These are phyloP conservation scores for Tiliacea citrago DNA, from an alignment of 2,888 invertebrate genomes.

Conservation along the genomic window DNA sequence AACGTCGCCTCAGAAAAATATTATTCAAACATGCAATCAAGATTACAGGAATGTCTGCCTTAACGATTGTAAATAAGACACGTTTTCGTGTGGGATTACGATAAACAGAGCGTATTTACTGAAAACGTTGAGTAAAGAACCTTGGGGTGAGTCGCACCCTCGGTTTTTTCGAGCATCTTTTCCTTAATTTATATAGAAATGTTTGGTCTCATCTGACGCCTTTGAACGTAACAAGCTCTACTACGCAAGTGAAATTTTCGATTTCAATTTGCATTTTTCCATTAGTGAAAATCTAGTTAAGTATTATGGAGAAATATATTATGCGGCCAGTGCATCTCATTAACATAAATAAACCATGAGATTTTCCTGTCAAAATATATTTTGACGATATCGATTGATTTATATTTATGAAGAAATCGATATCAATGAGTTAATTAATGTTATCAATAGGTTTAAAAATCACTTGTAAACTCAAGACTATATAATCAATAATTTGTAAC, in stretches of 20 bases:
- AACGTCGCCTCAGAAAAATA: slow-evolving; percentile 87
- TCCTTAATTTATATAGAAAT: slow-evolving; percentile 90
- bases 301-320: slow-evolving; percentile 17
- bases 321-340: slow-evolving; percentile 34
- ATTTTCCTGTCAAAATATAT: neutral
- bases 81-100: slow-evolving; percentile 70
- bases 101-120: slow-evolving; percentile 83
- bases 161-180: slow-evolving; percentile 88
- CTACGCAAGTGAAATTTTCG: slow-evolving; percentile 75
- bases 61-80: slow-evolving; percentile 72
- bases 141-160: slow-evolving; percentile 83
- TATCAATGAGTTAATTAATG: neutral
- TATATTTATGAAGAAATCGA: neutral
- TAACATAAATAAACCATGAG: neutral
- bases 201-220: slow-evolving; percentile 86
- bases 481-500: neutral
- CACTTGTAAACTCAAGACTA: neutral
- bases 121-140: slow-evolving; percentile 88
- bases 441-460: neutral
- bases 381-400: too few relatives aligned
- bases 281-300: slow-evolving; percentile 42
- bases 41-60: slow-evolving; percentile 71
- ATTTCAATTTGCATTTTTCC: slow-evolving; percentile 74
- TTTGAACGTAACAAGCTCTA: slow-evolving; percentile 81
- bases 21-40: slow-evolving; percentile 76